Evolutionary conservation across 2,797 vertebrate genomes (phyloP), one percentile per base, ranked within the genome.

Genomic region (Heliangelus exortis): DNA sequence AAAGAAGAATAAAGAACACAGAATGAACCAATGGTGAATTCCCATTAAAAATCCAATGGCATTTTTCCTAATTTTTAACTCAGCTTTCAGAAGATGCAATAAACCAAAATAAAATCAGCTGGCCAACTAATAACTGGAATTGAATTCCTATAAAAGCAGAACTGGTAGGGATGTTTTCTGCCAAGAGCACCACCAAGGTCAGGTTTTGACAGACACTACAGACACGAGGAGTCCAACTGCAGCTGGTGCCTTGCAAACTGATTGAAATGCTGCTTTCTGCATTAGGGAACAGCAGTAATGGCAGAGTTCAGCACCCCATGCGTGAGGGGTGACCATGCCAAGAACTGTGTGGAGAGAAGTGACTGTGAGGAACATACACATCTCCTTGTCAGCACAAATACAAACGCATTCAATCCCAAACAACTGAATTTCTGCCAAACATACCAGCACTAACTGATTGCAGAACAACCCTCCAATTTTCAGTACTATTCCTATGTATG

Each of bases 1-100:
- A 85, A 83, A 55, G 7, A 91, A 6, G 33, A 81, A 82, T 55
- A 85, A 91, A 69, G 11, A 91, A 71, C 5, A 43, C 33, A 82
- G 87, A 96, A 96, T 93, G 91, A 95, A 92, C 34, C 89, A 94
- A 90, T 80, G 89, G 84, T 92, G 93, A 96, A 96, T 93, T 96
- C 86, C 67, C 26, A 53, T 67, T 72, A 31, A 67, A 91, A 84
- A 62, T 50, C 31, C 76, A 95, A 31, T 19, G 18, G 28, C 23
- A 53, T 36, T 16, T 78, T 76, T 21, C 53, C 73, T 63, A 10
- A 82, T 66, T 85, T 83, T 87, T 68, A 47, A 68, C 17, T 16
- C 4, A 2, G 9, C 23, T 87, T 95, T 85, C 39, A 69, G 84
- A 89, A 87, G 36, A 66, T 2, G 4, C 12, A 75, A 50, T 5